A percentile compares a stretch with the other conserved stretches of the same genome.
These are phyloP conservation scores for Onthophagus sagittarius DNA, from an alignment of 2,888 invertebrate species.

Conservation along the genomic window DNA sequence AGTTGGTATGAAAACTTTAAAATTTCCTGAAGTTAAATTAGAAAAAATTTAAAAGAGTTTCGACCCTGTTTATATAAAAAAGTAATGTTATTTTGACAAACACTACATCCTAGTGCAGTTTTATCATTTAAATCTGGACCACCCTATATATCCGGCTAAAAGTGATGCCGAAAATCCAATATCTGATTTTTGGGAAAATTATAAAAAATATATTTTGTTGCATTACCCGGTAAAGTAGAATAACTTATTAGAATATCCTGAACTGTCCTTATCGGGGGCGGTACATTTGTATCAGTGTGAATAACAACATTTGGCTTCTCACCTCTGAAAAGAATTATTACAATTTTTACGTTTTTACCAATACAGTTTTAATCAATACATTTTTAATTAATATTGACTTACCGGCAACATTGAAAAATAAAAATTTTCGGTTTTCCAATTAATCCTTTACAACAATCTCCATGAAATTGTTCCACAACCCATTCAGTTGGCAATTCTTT, in stretches of 20 bases:
- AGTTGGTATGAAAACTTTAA: no score
- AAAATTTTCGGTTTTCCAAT: conserved; percentile 66
- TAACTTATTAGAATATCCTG: conserved; percentile 64
- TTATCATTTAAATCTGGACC: no score
- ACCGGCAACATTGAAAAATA: conserved; percentile 70
- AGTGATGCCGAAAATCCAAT: no score
- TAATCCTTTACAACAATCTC: conserved; percentile 53
- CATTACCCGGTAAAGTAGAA: conserved; percentile 58
- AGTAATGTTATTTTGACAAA: no score
- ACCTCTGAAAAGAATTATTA: conserved; percentile 22
- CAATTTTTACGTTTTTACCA: not conserved
- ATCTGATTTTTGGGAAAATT: no score
- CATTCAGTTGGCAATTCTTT: conserved; percentile 50
- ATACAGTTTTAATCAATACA: no score
- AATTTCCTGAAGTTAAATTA: no score
- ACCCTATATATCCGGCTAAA: no score
- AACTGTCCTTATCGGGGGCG: conserved; percentile 40
- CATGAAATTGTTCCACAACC: conserved; percentile 59
- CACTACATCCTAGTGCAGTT: no score
- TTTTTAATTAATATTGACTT: no score
- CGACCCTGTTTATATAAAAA: no score
- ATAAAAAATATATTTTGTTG: not conserved
- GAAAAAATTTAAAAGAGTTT: no score
- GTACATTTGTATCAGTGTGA: conserved; percentile 35
- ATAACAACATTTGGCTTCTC: conserved; percentile 31